These are phyloP conservation scores for Hippocampus mohnikei DNA, from an alignment of 2,113 vertebrate genomes.

Conservation along the genomic window DNA sequence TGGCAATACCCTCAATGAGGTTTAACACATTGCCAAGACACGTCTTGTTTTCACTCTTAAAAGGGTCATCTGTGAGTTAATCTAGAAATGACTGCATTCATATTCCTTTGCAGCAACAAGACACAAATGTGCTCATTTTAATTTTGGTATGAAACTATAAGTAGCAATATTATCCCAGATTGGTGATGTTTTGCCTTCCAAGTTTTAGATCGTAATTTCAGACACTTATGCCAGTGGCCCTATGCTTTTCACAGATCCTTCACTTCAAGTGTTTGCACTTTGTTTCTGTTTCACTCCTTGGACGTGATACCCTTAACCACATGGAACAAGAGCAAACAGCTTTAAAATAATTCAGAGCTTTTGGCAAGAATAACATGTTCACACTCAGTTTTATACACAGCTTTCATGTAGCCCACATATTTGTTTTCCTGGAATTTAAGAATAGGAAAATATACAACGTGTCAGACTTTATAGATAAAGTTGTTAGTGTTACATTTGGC, in stretches of 20 bases:
- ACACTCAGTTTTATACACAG: neutral
- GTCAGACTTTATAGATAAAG: neutral
- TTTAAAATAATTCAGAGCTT: slow-evolving; percentile 11
- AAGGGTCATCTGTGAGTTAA: slow-evolving; percentile 28
- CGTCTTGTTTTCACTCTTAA: slow-evolving; percentile 55
- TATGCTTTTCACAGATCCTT: slow-evolving; percentile 24
- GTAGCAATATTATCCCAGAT: slow-evolving; percentile 14
- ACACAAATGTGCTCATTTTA: neutral
- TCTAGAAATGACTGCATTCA: neutral
- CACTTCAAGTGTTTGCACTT: slow-evolving; percentile 12
- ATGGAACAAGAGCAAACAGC: slow-evolving; percentile 4
- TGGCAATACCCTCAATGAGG: slow-evolving; percentile 64
- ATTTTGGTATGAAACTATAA: slow-evolving; percentile 1
- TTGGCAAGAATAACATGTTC: slow-evolving; percentile 6
- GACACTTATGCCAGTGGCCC: slow-evolving; percentile 16
- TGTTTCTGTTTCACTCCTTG: slow-evolving; percentile 21
- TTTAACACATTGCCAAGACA: slow-evolving; percentile 34
- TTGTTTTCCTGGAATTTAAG: neutral
- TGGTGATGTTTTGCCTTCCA: slow-evolving; percentile 27
- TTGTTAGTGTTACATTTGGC: slow-evolving; percentile 8
- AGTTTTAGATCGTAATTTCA: slow-evolving; percentile 18
- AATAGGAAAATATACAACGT: slow-evolving; percentile 9
- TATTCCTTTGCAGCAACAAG: neutral
- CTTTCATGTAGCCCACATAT: neutral
- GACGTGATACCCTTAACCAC: neutral